Percentiles rank a stretch among this genome's conserved stretches.
Conservation (phyloP, 1,140 invertebrate species). For the Meloidogyne chitwoodi region DNA sequence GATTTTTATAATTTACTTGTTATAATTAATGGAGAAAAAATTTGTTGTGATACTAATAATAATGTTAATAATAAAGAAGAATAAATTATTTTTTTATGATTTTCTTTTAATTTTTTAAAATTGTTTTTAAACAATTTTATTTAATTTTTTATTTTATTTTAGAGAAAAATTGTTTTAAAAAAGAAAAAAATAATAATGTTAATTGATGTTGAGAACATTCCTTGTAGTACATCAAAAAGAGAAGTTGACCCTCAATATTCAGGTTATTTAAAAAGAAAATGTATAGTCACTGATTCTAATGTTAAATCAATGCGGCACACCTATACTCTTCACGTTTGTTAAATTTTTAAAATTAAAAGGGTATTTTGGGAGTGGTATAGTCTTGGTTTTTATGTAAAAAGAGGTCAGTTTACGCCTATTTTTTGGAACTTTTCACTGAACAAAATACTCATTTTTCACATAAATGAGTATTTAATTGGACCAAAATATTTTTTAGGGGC, state of each 20-base stretch:
- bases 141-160: neutral
- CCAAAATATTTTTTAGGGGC: conserved; percentile 3
- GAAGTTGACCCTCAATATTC: neutral
- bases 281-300: neutral
- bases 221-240: neutral
- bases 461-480: too few species aligned
- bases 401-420: too few species aligned
- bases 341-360: neutral
- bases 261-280: neutral
- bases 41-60: neutral
- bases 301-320: neutral
- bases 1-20: conserved; percentile 56
- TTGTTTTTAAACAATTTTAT: neutral
- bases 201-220: neutral
- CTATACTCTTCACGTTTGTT: conserved; percentile 6
- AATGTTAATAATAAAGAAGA: too few species aligned
- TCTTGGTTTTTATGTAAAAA: too few species aligned
- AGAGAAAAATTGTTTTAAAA: neutral
- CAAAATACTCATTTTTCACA: too few species aligned
- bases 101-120: neutral
- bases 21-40: conserved; percentile 24
- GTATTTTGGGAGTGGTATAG: too few species aligned
- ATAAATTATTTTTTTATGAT: neutral
- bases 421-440: too few species aligned
- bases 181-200: neutral